A percentile compares a stretch with the other conserved stretches of the same genome.
Evolutionary conservation across 2,113 vertebrate genomes (phyloP).

Genomic region (Ursus arctos): DNA sequence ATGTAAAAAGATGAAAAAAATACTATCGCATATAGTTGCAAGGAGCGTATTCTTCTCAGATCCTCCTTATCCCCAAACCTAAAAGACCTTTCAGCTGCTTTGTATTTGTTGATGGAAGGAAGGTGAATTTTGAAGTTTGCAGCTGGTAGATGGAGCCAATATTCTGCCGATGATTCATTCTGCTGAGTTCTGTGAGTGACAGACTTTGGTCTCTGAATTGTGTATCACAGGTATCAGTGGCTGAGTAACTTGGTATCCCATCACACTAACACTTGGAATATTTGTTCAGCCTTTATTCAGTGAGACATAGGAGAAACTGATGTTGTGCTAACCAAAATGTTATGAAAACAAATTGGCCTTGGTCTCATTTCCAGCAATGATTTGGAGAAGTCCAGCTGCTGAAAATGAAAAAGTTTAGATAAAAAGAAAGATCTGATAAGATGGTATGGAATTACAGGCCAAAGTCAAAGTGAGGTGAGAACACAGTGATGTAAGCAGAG

Average conservation of each 20-base stretch:
- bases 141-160: not conserved
- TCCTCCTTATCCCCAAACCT: not conserved
- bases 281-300: not conserved
- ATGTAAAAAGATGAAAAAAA: not conserved
- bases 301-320: not conserved
- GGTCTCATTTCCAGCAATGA: not conserved
- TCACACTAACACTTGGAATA: not conserved
- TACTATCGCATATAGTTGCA: not conserved
- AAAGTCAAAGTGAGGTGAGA: not conserved
- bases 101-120: not conserved
- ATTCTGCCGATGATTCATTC: not conserved
- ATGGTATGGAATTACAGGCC: not conserved
- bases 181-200: not conserved
- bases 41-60: not conserved
- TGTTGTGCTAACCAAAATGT: not conserved
- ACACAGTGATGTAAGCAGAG: too few relatives aligned
- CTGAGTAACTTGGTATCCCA: not conserved
- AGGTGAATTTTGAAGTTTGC: not conserved
- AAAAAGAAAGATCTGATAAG: not conserved
- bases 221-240: not conserved
- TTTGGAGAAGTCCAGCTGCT: not conserved
- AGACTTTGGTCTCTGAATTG: not conserved
- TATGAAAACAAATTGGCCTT: not conserved
- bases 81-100: not conserved
- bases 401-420: not conserved